Evolutionary conservation across 2,797 vertebrate species (phyloP), one percentile per base, ranked within the genome.

Genomic region (Oreochromis mossambicus): DNA sequence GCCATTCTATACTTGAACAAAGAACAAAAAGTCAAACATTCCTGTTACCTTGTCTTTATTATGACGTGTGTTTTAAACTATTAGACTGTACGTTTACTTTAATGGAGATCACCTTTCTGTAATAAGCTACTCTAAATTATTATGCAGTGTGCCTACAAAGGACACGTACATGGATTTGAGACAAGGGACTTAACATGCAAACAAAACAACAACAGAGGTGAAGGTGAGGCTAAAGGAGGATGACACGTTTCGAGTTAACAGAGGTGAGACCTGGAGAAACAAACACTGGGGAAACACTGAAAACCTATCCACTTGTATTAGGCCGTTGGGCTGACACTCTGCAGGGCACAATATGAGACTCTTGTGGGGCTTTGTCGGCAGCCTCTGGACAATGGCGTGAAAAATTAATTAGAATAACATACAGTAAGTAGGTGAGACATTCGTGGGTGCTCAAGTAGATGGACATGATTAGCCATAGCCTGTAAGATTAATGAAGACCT

Each of bases 401-500:
- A 97, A 97, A 97, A 97, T 97, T 95, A 96, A 97, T 98, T 97
- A 97, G 96, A 97, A 98, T 97, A 97, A 97, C 96, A 96, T 92
- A 90, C 83, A 89, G 91, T 83, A 94, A 95, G 94, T 95, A 95
- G 94, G 96, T 95, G 96, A 97, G 97, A 95, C 91, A 93, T 96
- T 95, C 92, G 88, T 94, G 92, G 86, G 92, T 95, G 93, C 95
- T 96, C 91, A 83, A 97, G 96, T 95, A 95, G 96, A 95, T 89
- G 90, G 95, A 97, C 96, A 96, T 97, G 97, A 98, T 98, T 98
- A 98, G 96, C 96, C 95, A 96, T 93, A 96, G 95, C 92, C 96
- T 94, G 92, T 82, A 95, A 97, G 96, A 98, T 98, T 97, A 98
- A 99, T 97, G 97, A 97, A 98, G 97, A 98, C 97, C 96, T 96